Evolutionary conservation across 2,113 vertebrate genomes (phyloP).

Genomic region (Siniperca knerii): DNA sequence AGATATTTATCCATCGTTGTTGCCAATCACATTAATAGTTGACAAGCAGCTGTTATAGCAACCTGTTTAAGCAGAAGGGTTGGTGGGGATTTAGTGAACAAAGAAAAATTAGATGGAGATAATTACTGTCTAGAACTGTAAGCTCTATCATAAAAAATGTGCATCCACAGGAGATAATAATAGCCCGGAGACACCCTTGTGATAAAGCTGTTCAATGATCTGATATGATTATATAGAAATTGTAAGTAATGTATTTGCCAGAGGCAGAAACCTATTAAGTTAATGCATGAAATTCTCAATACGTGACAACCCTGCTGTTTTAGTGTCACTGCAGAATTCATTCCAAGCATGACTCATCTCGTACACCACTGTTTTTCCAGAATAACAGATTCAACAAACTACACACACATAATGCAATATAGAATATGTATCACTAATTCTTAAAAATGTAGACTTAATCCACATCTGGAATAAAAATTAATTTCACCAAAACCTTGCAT

Average conservation of each 20-base stretch:
- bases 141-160: constrained; percentile 6
- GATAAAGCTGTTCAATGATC: constrained; percentile 46
- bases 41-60: constrained; percentile 2
- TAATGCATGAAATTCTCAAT: constrained; percentile 23
- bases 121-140: constrained; percentile 8
- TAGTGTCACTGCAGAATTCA: not conserved
- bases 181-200: not conserved
- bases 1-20: not conserved
- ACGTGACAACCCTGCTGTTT: constrained; percentile 31
- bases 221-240: constrained; percentile 47
- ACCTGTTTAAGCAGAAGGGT: not conserved
- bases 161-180: not conserved
- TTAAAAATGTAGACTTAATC: not conserved
- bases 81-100: not conserved
- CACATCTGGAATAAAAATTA: not conserved
- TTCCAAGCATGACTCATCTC: not conserved
- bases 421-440: not conserved
- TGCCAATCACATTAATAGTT: not conserved
- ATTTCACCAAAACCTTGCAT: not conserved
- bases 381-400: not conserved
- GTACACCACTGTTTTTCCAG: not conserved
- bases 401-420: not conserved
- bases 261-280: constrained; percentile 33
- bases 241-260: constrained; percentile 37
- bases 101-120: constrained; percentile 10